Conservation (phyloP, 2,797 vertebrate species). For the Oreonectes daqikongensis region DNA sequence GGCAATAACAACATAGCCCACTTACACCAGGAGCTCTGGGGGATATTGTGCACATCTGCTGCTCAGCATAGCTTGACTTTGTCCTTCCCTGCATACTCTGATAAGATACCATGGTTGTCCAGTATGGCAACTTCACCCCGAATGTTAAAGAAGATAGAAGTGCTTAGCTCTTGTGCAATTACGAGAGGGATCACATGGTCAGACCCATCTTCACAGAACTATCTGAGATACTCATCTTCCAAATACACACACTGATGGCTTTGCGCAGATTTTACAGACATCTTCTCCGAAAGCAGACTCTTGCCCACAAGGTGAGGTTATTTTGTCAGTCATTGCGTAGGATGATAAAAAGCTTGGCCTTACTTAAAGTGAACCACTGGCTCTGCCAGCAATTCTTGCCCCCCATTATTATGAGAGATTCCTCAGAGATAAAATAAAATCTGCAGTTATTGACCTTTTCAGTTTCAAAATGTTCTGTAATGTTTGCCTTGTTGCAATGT, state of each 20-base stretch:
- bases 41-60: constrained; percentile 49
- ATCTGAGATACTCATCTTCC: not conserved
- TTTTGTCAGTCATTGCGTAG: constrained; percentile 39
- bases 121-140: too few species aligned
- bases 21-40: constrained; percentile 33
- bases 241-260: not conserved
- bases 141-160: not conserved
- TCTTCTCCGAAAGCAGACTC: constrained; percentile 21
- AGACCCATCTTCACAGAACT: constrained; percentile 24
- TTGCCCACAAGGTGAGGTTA: constrained; percentile 19
- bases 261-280: not conserved
- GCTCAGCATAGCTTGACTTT: constrained; percentile 39
- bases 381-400: constrained; percentile 35
- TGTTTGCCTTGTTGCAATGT: constrained; percentile 11
- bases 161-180: constrained; percentile 17
- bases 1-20: constrained; percentile 30
- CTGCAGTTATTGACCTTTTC: constrained; percentile 43
- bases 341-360: constrained; percentile 41
- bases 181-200: constrained; percentile 5
- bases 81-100: constrained; percentile 24
- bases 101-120: constrained; percentile 3
- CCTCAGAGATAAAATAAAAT: constrained; percentile 37
- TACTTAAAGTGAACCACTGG: constrained; percentile 31
- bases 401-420: constrained; percentile 43
- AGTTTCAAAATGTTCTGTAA: constrained; percentile 35